phyloP scores from a whole-genome alignment of 2,113 vertebrate species.

The Gadus macrocephalus region DNA sequence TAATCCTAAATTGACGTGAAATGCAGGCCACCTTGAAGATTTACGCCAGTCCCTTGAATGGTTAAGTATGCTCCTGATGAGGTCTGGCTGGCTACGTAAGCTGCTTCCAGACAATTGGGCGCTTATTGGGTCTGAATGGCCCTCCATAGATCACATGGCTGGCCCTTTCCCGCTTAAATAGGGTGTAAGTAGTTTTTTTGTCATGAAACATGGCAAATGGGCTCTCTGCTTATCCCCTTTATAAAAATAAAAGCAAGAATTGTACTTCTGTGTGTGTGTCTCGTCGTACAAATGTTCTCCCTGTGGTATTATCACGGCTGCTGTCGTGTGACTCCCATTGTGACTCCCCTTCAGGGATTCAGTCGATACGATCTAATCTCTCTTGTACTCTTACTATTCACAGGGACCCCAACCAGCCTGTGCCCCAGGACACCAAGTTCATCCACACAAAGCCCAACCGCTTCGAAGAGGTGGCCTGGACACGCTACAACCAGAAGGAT shows the following conservation, averaged over 20 bases:
- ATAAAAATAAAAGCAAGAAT: not conserved
- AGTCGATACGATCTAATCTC: no score
- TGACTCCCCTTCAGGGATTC: no score
- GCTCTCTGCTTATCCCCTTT: conserved; percentile 6
- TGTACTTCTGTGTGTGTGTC: not conserved
- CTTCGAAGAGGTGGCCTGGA: conserved; percentile 98
- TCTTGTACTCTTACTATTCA: not conserved
- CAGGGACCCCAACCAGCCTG: conserved; percentile 97
- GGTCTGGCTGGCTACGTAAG: conserved; percentile 48
- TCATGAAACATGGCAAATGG: conserved; percentile 9
- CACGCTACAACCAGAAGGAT: conserved; percentile 97
- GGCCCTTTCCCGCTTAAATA: conserved; percentile 32
- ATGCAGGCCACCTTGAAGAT: conserved; percentile 58
- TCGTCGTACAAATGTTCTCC: no score
- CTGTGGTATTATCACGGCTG: no score
- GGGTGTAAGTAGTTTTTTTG: conserved; percentile 29
- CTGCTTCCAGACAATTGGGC: conserved; percentile 58
- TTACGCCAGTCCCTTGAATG: conserved; percentile 60
- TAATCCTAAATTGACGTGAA: conserved; percentile 60
- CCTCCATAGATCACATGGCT: conserved; percentile 35
- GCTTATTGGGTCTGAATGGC: conserved; percentile 48
- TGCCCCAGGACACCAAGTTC: conserved; percentile 98
- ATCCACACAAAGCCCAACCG: conserved; percentile 98
- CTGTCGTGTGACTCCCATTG: no score
- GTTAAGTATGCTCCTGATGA: conserved; percentile 56